Evolutionary conservation across 2,797 vertebrate species (phyloP).

Genomic region (Xiphophorus birchmanni): DNA sequence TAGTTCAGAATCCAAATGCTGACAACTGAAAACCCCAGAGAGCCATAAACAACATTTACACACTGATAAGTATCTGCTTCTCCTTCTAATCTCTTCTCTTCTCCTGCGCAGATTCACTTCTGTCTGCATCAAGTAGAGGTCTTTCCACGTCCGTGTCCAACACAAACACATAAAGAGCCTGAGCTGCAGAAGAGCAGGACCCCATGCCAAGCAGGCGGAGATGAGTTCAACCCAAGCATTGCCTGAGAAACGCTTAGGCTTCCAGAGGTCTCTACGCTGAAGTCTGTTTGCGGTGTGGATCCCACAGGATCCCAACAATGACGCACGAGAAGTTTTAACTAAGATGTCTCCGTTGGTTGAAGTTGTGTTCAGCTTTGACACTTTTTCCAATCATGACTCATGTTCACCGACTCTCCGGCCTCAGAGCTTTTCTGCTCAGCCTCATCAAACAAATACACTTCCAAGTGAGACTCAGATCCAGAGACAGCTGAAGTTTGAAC

Average conservation of each 20-base stretch:
- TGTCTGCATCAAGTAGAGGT: constrained; percentile 53
- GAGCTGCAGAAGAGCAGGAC: constrained; percentile 70
- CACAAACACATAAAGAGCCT: constrained; percentile 79
- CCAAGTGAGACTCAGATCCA: constrained; percentile 22
- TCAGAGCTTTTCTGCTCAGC: constrained; percentile 38
- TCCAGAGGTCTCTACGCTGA: constrained; percentile 23
- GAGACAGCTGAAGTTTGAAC: constrained; percentile 24
- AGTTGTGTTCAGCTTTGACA: constrained; percentile 46
- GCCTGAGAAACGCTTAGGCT: constrained; percentile 50
- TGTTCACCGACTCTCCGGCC: constrained; percentile 52
- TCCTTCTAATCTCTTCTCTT: constrained; percentile 47
- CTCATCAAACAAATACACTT: constrained; percentile 42
- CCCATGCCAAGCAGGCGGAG: constrained; percentile 68
- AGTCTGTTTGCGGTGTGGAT: constrained; percentile 39
- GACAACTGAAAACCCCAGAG: constrained; percentile 55
- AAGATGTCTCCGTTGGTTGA: constrained; percentile 17
- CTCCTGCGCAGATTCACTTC: constrained; percentile 50
- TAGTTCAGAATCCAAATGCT: constrained; percentile 65
- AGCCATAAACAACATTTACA: constrained; percentile 63
- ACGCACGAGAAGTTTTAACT: constrained; percentile 25
- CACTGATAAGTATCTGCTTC: constrained; percentile 59
- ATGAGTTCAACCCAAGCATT: constrained; percentile 51
- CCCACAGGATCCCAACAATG: constrained; percentile 4
- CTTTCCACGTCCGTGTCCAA: constrained; percentile 75
- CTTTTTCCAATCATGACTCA: constrained; percentile 42